Base-by-base conservation (phyloP, 2,113 vertebrate species). In the Bos indicus region DNA sequence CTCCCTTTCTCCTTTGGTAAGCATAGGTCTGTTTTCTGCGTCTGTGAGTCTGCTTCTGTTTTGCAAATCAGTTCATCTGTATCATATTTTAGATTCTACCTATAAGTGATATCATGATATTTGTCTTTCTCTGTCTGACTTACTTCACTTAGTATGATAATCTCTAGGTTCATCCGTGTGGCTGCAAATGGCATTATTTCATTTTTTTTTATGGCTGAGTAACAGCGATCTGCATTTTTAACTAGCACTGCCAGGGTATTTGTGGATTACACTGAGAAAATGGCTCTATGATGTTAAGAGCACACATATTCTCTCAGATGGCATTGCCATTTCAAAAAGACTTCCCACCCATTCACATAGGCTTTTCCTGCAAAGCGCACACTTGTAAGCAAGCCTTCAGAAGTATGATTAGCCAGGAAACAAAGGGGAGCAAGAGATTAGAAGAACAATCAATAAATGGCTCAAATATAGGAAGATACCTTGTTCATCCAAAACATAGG, bases 381-480 rank as follows among this genome's bases (percentile, higher is more conserved):
- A 91, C 90, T 94, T 97, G 88, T 54, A 97, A 97, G 90, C 93
- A 97, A 92, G 82, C 15, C 94, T 95, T 30, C 91, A 89, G 97
- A 92, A 95, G 95, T 36, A 86, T 78, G 96, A 93, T 86, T 92
- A 95, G 93, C 94, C 95, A 98, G 92, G 77, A 52, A 89, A 23
- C 40, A 91, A 52, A 77, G 17, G 46, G 26, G 21, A 62, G 14
- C 19, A 43, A 11, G 11, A 43, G 36, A 51, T 46, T 46, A 57
- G 36, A 82, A 86, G 94, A 98, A 60, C 71, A 95, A 94, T 95
- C 80, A 90, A 91, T 88, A 95, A 91, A 97, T 30, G 52, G 43
- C 16, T 95, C 87, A 6, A 91, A 67, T 64, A 52, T 2, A 11
- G 64, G 46, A 88, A 60, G 93, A 59, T 46, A 56, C 25, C 74